phyloP scores from a whole-genome alignment of 2,888 invertebrate genomes.

The Mechanitis messenoides region DNA sequence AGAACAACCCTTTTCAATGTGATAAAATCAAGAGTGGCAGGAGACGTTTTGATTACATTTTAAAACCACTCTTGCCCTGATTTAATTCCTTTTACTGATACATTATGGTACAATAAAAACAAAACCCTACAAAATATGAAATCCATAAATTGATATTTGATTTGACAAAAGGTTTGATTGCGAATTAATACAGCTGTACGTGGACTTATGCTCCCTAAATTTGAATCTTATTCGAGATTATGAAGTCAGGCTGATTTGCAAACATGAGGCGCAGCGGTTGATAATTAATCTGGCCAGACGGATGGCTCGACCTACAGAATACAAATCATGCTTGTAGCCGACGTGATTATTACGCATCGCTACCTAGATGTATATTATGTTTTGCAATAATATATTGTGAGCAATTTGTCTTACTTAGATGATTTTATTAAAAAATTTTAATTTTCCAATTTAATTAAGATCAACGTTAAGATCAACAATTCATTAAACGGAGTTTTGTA shows the following conservation, averaged over 20 bases:
- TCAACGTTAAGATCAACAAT: too few species aligned
- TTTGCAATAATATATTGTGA: background rate
- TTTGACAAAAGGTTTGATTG: background rate
- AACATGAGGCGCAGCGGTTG: conserved; percentile 62
- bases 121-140: too few species aligned
- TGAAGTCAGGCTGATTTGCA: conserved; percentile 68
- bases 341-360: conserved; percentile 33
- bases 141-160: background rate
- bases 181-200: background rate
- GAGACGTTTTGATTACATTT: too few species aligned
- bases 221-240: conserved; percentile 37
- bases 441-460: too few species aligned
- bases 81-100: too few species aligned
- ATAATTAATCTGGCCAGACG: conserved; percentile 74
- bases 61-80: too few species aligned
- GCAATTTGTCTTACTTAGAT: background rate
- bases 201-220: conserved; percentile 20
- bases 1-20: background rate
- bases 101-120: too few species aligned
- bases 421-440: too few species aligned
- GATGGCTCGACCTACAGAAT: conserved; percentile 61
- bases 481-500: background rate
- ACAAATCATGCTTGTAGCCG: conserved; percentile 54
- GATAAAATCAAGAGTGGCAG: background rate
- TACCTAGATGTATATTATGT: conserved; percentile 6